Base-by-base conservation (phyloP, 2,797 vertebrate genomes). In the Sebastes wilsoni region DNA sequence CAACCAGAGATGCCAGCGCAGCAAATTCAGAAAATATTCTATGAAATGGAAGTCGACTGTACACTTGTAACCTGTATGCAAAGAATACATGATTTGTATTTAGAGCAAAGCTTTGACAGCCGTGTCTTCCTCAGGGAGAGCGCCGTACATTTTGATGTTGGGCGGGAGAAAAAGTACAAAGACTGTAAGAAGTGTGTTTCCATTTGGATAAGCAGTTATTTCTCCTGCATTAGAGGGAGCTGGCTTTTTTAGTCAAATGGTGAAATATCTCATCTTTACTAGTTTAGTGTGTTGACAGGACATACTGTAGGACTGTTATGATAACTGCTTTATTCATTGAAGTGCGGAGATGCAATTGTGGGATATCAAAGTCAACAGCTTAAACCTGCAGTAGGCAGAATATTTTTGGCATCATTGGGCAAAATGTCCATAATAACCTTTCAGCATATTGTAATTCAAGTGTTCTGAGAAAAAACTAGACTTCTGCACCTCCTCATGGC, bases 161-260 rank as follows among this genome's bases (percentile, higher is more conserved):
- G 3, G 25, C 8, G 5, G 18, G 0, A 11, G 25, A 52, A 42
- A 67, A 55, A 38, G 59, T 49, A 55, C 56, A 79, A 76, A 75
- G 82, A 73, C 22, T 4, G 27, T 54, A 46, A 42, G 46, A 67
- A 49, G 23, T 38, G 56, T 60, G 69, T 60, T 68, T 80, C 10
- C 60, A 12, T 82, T 71, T 80, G 38, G 49, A 75, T 72, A 85
- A 81, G 69, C 52, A 80, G 28, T 72, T 85, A n/a, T 72, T 67
- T 79, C 14, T 5, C 22, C 22, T 49, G 38, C 28, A 27, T 65
- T 66, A 69, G 18, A 38, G 54, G 27, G 25, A 55, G 12, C 59
- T 64, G 49, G 64, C 22, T 69, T 61, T 61, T 77, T 71, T 27
- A 28, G 52, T 49, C 16, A 59, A 32, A 75, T 0, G 5, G 3